Percentiles rank a stretch among this genome's conserved stretches.
phyloP scores from a whole-genome alignment of 2,797 vertebrate species.

The Loriculus beryllinus region DNA sequence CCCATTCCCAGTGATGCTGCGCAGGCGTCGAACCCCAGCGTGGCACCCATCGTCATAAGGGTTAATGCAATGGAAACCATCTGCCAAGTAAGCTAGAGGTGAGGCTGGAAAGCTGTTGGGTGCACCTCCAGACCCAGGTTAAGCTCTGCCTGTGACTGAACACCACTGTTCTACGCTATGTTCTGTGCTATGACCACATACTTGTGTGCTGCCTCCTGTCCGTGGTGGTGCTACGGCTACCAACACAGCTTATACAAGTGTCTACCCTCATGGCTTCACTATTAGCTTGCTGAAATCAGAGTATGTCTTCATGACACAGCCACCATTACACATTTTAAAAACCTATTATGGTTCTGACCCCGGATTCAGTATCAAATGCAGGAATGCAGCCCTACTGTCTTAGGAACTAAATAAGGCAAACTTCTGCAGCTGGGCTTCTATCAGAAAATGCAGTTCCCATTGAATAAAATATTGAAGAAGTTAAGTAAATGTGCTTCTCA shows the following conservation, averaged over 20 bases:
- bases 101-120: neutral
- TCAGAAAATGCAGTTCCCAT: neutral
- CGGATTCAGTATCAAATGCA: neutral
- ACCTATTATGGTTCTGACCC: neutral
- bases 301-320: neutral
- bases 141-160: neutral
- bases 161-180: neutral
- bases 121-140: rapidly evolving
- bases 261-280: rapidly evolving
- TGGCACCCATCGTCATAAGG: rapidly evolving
- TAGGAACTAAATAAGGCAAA: neutral
- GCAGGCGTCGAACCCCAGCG: neutral
- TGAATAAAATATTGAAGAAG: neutral
- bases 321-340: neutral
- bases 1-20: rapidly evolving
- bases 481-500: neutral
- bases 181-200: rapidly evolving
- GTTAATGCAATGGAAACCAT: rapidly evolving
- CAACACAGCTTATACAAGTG: neutral
- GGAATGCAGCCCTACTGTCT: neutral
- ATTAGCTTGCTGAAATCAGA: neutral
- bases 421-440: neutral
- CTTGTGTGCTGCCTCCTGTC: neutral
- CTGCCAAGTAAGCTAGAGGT: neutral
- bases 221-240: neutral